Percentiles rank a stretch among this genome's conserved stretches.
Conservation (phyloP, 2,797 vertebrate species). For the Bradypodion pumilum region DNA sequence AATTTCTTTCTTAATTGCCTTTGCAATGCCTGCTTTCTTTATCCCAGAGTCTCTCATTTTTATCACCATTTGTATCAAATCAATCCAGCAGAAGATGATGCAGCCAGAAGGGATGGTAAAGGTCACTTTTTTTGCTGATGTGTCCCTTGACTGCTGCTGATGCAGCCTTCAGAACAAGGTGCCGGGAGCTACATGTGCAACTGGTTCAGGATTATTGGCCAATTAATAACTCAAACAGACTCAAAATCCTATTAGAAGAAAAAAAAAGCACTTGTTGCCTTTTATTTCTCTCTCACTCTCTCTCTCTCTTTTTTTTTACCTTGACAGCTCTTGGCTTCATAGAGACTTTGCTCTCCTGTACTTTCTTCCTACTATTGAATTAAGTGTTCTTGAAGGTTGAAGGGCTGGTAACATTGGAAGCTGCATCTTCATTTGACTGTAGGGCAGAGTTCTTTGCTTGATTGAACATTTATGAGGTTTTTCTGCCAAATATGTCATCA, state of each 20-base stretch:
- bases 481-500: conserved; percentile 33
- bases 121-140: conserved; percentile 65
- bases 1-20: neutral
- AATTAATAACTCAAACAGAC: conserved; percentile 62
- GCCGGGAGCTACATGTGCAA: conserved; percentile 59
- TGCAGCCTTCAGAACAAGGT: conserved; percentile 49
- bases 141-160: conserved; percentile 43
- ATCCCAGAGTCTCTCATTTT: conserved; percentile 40
- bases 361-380: conserved; percentile 46
- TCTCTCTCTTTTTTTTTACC: conserved; percentile 41
- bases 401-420: conserved; percentile 41
- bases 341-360: conserved; percentile 34
- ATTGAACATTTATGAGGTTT: conserved; percentile 36
- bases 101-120: conserved; percentile 58
- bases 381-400: conserved; percentile 49
- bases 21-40: conserved; percentile 37
- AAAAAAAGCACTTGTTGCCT: conserved; percentile 28
- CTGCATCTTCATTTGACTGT: conserved; percentile 24
- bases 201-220: conserved; percentile 41
- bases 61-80: conserved; percentile 40
- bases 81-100: conserved; percentile 45
- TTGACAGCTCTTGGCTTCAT: conserved; percentile 41
- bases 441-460: conserved; percentile 42
- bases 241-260: conserved; percentile 54
- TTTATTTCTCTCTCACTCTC: too few species aligned